phyloP scores from a whole-genome alignment of 2,888 invertebrate species.

The Branchellion lobata region DNA sequence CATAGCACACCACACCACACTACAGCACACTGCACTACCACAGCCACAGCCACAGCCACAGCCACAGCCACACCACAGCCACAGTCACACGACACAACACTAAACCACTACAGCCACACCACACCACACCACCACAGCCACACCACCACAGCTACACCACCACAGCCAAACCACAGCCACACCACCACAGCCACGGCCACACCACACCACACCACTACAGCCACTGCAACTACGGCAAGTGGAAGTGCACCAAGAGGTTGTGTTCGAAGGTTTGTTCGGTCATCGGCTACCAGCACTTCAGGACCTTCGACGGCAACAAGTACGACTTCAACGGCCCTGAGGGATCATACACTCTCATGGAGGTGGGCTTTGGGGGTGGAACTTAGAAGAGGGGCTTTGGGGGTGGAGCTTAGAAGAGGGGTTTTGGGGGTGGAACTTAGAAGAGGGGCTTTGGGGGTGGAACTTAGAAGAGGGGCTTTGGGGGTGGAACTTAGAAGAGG shows the following conservation, averaged over 20 bases:
- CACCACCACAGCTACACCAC: slow-evolving; percentile 3
- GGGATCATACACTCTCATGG: slow-evolving; percentile 48
- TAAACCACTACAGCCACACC: too few species aligned
- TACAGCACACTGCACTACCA: not conserved
- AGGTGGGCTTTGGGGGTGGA: slow-evolving; percentile 46
- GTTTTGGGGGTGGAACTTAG: slow-evolving; percentile 28
- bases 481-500: slow-evolving; percentile 47
- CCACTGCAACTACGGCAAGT: slow-evolving; percentile 54
- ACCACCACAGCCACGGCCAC: slow-evolving; percentile 2
- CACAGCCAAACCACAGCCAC: not conserved
- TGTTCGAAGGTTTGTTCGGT: slow-evolving; percentile 55
- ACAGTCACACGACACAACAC: not conserved
- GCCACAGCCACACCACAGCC: not conserved
- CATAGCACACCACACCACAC: not conserved
- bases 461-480: slow-evolving; percentile 40
- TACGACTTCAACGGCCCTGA: slow-evolving; percentile 53
- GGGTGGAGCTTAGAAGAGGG: slow-evolving; percentile 47
- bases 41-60: not conserved
- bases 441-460: not conserved
- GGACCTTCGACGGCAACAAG: slow-evolving; percentile 56
- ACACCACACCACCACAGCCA: not conserved
- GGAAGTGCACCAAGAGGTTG: slow-evolving; percentile 55
- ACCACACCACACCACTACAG: slow-evolving; percentile 48
- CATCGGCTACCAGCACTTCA: slow-evolving; percentile 55
- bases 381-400: slow-evolving; percentile 43